Conservation (phyloP, 2,888 invertebrate species). For the Acanthopleura granulata region DNA sequence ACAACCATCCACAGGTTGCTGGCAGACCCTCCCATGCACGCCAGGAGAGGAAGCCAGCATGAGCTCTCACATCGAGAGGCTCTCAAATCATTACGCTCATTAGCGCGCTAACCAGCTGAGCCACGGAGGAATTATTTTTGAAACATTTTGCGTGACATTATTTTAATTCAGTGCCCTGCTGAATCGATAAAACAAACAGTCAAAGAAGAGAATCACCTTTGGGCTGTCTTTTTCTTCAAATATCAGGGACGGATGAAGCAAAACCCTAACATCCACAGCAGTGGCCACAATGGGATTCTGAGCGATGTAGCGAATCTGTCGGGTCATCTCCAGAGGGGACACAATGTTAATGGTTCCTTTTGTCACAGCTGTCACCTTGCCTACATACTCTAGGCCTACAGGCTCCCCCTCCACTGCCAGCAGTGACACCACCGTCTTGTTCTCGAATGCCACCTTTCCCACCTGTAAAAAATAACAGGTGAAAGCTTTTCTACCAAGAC, state of each 20-base stretch:
- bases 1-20: too few species aligned
- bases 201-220: neutral
- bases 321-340: constrained; percentile 57
- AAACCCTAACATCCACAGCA: constrained; percentile 50
- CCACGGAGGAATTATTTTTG: too few species aligned
- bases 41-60: too few species aligned
- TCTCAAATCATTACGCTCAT: too few species aligned
- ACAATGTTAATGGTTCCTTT: constrained; percentile 58
- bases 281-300: constrained; percentile 62
- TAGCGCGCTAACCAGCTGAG: too few species aligned
- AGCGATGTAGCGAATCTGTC: constrained; percentile 57
- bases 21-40: too few species aligned
- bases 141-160: too few species aligned
- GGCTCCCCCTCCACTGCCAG: constrained; percentile 55
- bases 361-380: constrained; percentile 47
- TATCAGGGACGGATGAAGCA: constrained; percentile 53
- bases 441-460: constrained; percentile 53
- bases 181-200: too few species aligned
- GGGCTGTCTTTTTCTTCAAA: constrained; percentile 50
- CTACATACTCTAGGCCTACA: constrained; percentile 45
- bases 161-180: too few species aligned
- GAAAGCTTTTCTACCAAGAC: too few species aligned
- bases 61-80: too few species aligned
- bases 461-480: constrained; percentile 39
- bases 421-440: constrained; percentile 54